Conservation (phyloP, 2,113 vertebrate species). For the Amphilophus citrinellus region DNA sequence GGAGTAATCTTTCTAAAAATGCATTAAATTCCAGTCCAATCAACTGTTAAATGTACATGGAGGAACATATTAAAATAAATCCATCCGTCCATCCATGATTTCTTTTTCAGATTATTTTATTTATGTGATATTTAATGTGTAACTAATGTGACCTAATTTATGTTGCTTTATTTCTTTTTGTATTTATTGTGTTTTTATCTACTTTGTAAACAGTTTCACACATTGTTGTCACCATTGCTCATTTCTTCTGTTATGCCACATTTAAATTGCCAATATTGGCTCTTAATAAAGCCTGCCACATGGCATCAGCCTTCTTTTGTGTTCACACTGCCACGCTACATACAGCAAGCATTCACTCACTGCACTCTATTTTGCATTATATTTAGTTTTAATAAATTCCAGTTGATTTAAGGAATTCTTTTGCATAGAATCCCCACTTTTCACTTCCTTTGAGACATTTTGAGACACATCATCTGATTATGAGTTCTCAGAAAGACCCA, state of each 20-base stretch:
- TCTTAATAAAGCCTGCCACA: neutral
- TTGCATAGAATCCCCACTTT: neutral
- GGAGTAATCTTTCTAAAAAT: neutral
- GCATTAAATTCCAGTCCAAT: neutral
- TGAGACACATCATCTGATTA: neutral
- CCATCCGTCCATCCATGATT: neutral
- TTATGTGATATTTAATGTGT: no score
- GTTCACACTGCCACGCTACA: neutral
- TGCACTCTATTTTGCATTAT: neutral
- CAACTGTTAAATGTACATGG: neutral
- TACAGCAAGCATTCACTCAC: neutral
- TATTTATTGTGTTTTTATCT: neutral
- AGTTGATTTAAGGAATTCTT: neutral
- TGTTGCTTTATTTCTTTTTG: neutral
- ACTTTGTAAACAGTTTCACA: no score
- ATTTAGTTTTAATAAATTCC: neutral
- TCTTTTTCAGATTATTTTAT: neutral
- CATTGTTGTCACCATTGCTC: neutral
- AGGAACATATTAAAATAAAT: no score
- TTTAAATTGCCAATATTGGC: neutral
- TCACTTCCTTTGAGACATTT: neutral
- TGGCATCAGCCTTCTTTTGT: neutral
- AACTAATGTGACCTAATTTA: neutral
- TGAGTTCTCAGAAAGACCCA: neutral
- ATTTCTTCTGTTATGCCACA: fast-evolving